phyloP scores from a whole-genome alignment of 2,797 vertebrate species.

The Triplophysa bombifrons region DNA sequence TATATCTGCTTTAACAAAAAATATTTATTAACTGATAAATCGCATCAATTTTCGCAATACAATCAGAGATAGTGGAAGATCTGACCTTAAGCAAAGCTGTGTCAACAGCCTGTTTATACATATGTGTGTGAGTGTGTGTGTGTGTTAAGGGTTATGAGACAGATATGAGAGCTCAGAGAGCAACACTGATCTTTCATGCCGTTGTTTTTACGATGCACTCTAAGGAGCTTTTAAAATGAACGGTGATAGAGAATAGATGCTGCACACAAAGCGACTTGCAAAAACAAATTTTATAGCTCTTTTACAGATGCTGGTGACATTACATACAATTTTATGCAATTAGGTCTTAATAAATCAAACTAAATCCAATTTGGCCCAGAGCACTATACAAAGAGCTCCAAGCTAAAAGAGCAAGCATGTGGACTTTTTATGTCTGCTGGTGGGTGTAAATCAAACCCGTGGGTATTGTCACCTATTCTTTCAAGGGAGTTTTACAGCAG shows the following conservation, averaged over 20 bases:
- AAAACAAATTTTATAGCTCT: constrained; percentile 27
- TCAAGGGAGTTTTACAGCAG: constrained; percentile 5
- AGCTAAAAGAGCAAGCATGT: background rate
- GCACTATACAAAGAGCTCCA: background rate
- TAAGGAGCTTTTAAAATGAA: constrained; percentile 36
- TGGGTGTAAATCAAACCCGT: constrained; percentile 17
- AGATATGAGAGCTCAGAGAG: constrained; percentile 40
- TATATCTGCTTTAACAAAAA: background rate
- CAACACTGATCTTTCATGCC: constrained; percentile 26
- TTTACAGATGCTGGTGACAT: constrained; percentile 24
- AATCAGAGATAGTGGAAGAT: background rate
- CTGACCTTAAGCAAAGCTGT: background rate
- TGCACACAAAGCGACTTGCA: constrained; percentile 1
- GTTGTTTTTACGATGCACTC: constrained; percentile 42
- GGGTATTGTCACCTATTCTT: constrained; percentile 9
- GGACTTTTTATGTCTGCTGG: background rate
- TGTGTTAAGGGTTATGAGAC: constrained; percentile 39
- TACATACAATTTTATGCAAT: background rate
- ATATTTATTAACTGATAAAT: background rate
- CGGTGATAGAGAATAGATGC: constrained; percentile 26
- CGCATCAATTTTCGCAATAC: background rate
- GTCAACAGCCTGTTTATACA: constrained; percentile 15
- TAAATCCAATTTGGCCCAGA: background rate
- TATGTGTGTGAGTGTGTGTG: background rate
- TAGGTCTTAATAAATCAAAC: background rate